Evolutionary conservation across 1,140 invertebrate genomes (phyloP).

Genomic region (Archivesica marissinica): DNA sequence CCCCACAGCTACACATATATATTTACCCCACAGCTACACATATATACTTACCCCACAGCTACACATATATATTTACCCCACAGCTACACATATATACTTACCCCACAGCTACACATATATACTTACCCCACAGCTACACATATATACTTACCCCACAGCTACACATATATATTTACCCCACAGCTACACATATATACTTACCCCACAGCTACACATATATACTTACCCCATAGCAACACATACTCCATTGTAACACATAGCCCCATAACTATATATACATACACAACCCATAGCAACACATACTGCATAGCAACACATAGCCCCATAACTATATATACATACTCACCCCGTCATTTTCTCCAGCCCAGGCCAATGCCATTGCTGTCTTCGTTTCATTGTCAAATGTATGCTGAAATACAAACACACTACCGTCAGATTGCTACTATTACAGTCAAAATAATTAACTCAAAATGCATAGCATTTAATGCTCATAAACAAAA

Average conservation of each 20-base stretch:
- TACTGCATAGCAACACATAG: background rate
- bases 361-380: constrained; percentile 68
- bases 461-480: background rate
- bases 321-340: background rate
- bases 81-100: too few relatives aligned
- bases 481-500: background rate
- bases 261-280: background rate
- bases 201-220: background rate
- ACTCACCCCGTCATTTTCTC: constrained; percentile 62
- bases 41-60: too few relatives aligned
- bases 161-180: background rate
- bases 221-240: background rate
- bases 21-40: too few relatives aligned
- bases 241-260: background rate
- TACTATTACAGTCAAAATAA: background rate
- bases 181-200: background rate
- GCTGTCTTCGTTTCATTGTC: constrained; percentile 64
- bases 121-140: too few relatives aligned
- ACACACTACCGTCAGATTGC: background rate
- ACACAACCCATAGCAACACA: background rate
- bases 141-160: too few relatives aligned
- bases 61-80: too few relatives aligned
- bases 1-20: too few relatives aligned
- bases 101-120: too few relatives aligned
- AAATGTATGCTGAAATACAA: constrained; percentile 67